Evolutionary conservation across 2,888 invertebrate genomes (phyloP).

Genomic region (Pelosia muscerda): DNA sequence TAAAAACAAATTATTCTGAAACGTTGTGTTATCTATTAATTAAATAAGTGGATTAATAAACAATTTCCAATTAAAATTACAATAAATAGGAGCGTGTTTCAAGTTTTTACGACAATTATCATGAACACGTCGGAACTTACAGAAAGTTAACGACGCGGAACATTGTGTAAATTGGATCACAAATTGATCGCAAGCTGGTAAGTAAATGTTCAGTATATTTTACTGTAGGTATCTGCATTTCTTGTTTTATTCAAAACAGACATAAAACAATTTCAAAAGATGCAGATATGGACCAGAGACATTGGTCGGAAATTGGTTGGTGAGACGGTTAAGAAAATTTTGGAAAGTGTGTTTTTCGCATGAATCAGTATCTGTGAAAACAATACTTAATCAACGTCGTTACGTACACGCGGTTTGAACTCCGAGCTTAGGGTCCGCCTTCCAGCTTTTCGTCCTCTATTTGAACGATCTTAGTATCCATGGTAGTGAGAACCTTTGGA

Average conservation of each 20-base stretch:
- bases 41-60: slow-evolving; percentile 67
- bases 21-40: slow-evolving; percentile 57
- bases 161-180: slow-evolving; percentile 62
- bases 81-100: slow-evolving; percentile 52
- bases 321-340: too few relatives aligned
- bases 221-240: slow-evolving; percentile 10
- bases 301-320: too few relatives aligned
- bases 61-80: slow-evolving; percentile 67
- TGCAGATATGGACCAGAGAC: too few relatives aligned
- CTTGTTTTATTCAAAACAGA: background rate
- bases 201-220: slow-evolving; percentile 23
- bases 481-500: too few relatives aligned
- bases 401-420: too few relatives aligned
- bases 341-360: too few relatives aligned
- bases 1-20: slow-evolving; percentile 37
- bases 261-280: too few relatives aligned
- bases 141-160: slow-evolving; percentile 69
- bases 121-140: slow-evolving; percentile 56
- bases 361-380: too few relatives aligned
- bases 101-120: slow-evolving; percentile 70
- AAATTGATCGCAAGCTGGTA: slow-evolving; percentile 25
- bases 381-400: too few relatives aligned
- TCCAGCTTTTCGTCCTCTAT: too few relatives aligned
- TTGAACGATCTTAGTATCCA: too few relatives aligned
- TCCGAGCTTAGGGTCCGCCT: too few relatives aligned